These are phyloP conservation scores for Typhlomys cinereus DNA, from an alignment of 2,113 vertebrate species.

Conservation along the genomic window DNA sequence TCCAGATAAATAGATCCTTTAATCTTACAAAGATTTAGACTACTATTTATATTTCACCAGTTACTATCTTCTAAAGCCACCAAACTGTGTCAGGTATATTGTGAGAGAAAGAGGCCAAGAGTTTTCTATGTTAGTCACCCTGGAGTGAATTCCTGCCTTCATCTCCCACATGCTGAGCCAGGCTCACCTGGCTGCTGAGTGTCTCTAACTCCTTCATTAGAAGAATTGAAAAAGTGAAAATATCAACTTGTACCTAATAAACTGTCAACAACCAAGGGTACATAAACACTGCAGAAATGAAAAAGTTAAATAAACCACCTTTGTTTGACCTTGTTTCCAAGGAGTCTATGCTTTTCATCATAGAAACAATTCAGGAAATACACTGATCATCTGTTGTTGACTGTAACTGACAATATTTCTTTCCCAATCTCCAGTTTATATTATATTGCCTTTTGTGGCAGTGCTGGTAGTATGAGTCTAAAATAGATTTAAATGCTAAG, in stretches of 20 bases:
- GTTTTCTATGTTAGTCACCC: neutral
- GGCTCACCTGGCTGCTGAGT: neutral
- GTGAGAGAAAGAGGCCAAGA: neutral
- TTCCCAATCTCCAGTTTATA: neutral
- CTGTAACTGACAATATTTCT: neutral
- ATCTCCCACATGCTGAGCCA: neutral
- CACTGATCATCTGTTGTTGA: neutral
- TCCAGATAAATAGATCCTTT: neutral
- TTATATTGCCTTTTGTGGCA: neutral
- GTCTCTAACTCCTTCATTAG: neutral
- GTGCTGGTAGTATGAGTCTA: neutral
- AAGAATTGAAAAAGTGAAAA: neutral
- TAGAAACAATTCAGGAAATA: neutral
- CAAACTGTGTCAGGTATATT: neutral
- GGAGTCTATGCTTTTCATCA: neutral
- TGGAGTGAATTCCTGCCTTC: neutral
- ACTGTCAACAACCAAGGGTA: neutral
- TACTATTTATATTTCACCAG: slow-evolving; percentile 18
- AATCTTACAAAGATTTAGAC: neutral
- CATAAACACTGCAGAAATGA: neutral
- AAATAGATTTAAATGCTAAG: neutral
- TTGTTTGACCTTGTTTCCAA: neutral
- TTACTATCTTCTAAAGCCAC: slow-evolving; percentile 18
- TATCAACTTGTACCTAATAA: neutral
- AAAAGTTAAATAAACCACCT: neutral